Conservation (phyloP, 2,113 vertebrate species). For the Pachypanchax playfairii region DNA sequence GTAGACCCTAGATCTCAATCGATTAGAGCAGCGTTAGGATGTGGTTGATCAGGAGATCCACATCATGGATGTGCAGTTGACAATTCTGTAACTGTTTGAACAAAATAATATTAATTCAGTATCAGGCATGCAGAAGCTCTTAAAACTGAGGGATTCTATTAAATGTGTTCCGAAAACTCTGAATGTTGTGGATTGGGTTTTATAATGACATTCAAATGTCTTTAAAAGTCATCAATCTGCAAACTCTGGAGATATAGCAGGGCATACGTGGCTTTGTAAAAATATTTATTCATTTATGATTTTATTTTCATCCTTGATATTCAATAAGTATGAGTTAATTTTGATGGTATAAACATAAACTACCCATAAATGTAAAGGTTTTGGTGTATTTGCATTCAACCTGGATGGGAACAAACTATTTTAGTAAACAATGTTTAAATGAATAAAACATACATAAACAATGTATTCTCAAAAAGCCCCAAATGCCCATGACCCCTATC, state of each 20-base stretch:
- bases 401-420: not conserved
- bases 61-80: slow-evolving; percentile 24
- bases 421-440: not conserved
- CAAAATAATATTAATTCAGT: slow-evolving; percentile 27
- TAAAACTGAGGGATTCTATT: too few relatives aligned
- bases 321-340: slow-evolving; percentile 19
- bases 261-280: slow-evolving; percentile 47
- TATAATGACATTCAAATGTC: too few relatives aligned
- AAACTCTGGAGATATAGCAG: slow-evolving; percentile 30
- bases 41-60: too few relatives aligned
- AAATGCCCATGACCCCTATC: slow-evolving; percentile 12
- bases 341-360: slow-evolving; percentile 12
- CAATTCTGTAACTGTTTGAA: slow-evolving; percentile 50
- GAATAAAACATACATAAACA: not conserved
- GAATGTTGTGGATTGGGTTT: too few relatives aligned
- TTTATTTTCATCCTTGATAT: slow-evolving; percentile 14
- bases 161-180: too few relatives aligned
- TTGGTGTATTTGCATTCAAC: not conserved
- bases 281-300: slow-evolving; percentile 10
- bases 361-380: not conserved
- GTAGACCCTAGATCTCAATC: too few relatives aligned
- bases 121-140: slow-evolving; percentile 28
- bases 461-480: not conserved
- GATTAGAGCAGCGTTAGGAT: too few relatives aligned
- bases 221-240: too few relatives aligned